Conservation (phyloP, 2,888 invertebrate genomes). For the Amphipyra tragopoginis region DNA sequence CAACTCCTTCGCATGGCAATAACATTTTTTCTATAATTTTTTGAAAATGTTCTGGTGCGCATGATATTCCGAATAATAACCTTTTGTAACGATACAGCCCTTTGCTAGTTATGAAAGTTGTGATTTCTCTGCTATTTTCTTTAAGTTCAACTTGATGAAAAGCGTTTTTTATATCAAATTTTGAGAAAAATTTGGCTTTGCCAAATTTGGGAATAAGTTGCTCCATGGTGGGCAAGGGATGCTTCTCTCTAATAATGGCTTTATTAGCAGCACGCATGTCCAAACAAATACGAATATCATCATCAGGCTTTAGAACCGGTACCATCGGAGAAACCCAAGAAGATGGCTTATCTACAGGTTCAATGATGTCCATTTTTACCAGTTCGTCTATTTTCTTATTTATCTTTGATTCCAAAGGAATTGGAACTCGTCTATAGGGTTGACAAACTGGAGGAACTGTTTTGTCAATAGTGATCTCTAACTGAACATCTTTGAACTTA, state of each 20-base stretch:
- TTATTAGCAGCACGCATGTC: slow-evolving; percentile 8
- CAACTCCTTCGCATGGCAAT: slow-evolving; percentile 3
- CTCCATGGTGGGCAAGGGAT: slow-evolving; percentile 7
- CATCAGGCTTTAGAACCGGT: slow-evolving; percentile 52
- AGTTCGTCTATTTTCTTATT: slow-evolving; percentile 47
- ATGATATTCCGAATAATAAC: no score
- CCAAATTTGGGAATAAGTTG: slow-evolving; percentile 5
- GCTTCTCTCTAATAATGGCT: slow-evolving; percentile 10
- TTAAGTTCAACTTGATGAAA: slow-evolving; percentile 2
- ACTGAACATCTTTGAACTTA: slow-evolving; percentile 37
- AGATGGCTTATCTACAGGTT: slow-evolving; percentile 44
- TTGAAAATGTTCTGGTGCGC: no score
- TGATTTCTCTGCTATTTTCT: no score
- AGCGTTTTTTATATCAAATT: slow-evolving; percentile 8
- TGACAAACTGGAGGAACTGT: slow-evolving; percentile 31
- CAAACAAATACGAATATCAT: slow-evolving; percentile 1
- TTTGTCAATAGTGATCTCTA: slow-evolving; percentile 33
- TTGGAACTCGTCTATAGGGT: slow-evolving; percentile 37
- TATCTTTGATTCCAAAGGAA: slow-evolving; percentile 35
- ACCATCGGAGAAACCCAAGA: slow-evolving; percentile 55
- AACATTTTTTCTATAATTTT: no score
- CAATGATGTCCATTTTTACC: slow-evolving; percentile 49
- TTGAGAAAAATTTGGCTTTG: slow-evolving; percentile 1
- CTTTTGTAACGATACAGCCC: no score
- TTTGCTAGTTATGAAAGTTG: no score